phyloP scores from a whole-genome alignment of 2,797 vertebrate genomes.

The Uromys caudimaculatus region DNA sequence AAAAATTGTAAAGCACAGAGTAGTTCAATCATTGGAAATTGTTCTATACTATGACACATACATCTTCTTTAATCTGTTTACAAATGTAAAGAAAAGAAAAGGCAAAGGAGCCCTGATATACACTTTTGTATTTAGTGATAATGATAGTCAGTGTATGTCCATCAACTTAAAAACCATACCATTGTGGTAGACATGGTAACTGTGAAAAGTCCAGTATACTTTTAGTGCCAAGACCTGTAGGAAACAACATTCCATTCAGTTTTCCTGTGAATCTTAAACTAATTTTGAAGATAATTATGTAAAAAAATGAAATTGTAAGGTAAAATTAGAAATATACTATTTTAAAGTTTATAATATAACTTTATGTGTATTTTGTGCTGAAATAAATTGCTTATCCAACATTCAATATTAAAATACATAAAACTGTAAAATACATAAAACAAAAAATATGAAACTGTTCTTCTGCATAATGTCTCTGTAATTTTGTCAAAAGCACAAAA shows the following conservation, averaged over 20 bases:
- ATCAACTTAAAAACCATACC: background rate
- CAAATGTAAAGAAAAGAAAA: background rate
- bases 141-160: too few species aligned
- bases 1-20: background rate
- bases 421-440: too few species aligned
- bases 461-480: background rate
- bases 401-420: background rate
- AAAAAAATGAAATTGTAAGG: background rate
- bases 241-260: background rate
- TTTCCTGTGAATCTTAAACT: background rate
- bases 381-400: background rate
- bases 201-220: background rate
- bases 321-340: background rate
- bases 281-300: background rate
- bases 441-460: background rate
- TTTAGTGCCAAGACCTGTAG: background rate
- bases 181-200: background rate
- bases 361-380: background rate
- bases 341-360: background rate
- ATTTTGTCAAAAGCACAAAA: background rate
- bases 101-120: background rate
- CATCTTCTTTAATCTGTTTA: background rate
- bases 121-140: background rate
- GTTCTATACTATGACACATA: background rate
- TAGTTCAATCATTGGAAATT: too few species aligned